Evolutionary conservation across 1,140 invertebrate species (phyloP), one percentile per base, ranked within the genome.

Genomic region (Drosophila dunni): DNA sequence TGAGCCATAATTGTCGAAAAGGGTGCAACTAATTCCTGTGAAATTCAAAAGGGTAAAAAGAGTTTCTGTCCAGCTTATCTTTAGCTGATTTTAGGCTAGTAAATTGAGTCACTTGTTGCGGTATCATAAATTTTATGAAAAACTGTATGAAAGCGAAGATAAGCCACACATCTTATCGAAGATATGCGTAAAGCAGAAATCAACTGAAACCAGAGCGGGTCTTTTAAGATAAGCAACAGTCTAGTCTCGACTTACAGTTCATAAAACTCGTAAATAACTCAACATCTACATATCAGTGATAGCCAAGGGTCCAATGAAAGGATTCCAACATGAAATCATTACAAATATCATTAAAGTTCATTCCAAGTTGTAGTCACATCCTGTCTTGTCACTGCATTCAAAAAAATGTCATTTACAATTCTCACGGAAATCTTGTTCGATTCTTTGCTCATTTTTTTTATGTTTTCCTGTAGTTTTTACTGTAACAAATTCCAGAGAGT

Each of bases 401-500:
- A 29, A 29, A 44, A 38, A 72, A 69, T 63, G 24, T 33, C 33
- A 48, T 42, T 38, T 44, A 50, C 45, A 70, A 57, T 71, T 86
- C 83, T 86, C 84, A 86, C 79, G 83, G 79, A 88, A 83, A 82
- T 83, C 51, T 34, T 68, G 51, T 45, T 17, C 45, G 34, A 36
- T 42, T 44, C 40, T 40, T 17, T 48, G 15, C 34, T 45, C 62
- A 73, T 50, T 66, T 60, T 60, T 29, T 54, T 46, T 46, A 7
- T 17, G 13, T 46, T 46, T 46, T 46, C 15, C 7, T 46, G 15
- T 53, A 17, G 54, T 67, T 53, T 63, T 40, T 13, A 51, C 48
- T 77, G 84, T 71, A 86, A 86, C 83, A 82, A 86, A 86, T 86
- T 79, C 83, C 83, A 71, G 20, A 34, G 69, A 64, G 64, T 56